These are phyloP conservation scores for Perdix hodgsoniae DNA, from an alignment of 2,797 vertebrate genomes.

Conservation along the genomic window DNA sequence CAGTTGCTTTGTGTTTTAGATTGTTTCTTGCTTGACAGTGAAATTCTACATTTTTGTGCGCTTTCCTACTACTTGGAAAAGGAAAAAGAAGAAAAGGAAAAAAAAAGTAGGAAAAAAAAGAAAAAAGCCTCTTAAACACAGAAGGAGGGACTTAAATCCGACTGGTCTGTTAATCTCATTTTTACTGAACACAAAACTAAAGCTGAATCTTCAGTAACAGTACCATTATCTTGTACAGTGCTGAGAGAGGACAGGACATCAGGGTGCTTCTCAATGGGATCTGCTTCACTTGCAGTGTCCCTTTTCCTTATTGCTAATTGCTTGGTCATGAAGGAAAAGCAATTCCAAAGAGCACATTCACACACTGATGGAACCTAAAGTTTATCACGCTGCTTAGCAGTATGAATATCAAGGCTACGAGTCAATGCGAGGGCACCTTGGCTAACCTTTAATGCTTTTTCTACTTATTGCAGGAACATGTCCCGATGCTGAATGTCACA, in stretches of 20 bases:
- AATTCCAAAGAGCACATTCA: slow-evolving; percentile 47
- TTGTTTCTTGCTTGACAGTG: not conserved
- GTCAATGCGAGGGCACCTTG: slow-evolving; percentile 30
- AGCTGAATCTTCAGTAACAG: not conserved
- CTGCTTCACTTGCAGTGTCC: not conserved
- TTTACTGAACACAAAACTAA: not conserved
- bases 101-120: rapidly evolving
- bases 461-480: not conserved
- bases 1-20: not conserved
- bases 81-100: too few species aligned
- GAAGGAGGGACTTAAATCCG: not conserved
- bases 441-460: not conserved
- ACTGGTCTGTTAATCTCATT: not conserved
- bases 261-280: slow-evolving; percentile 12
- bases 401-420: not conserved
- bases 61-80: not conserved
- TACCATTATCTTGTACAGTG: not conserved
- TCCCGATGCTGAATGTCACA: not conserved
- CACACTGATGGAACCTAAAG: slow-evolving; percentile 53
- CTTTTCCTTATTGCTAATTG: slow-evolving; percentile 14
- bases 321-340: slow-evolving; percentile 43
- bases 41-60: not conserved
- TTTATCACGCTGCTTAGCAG: slow-evolving; percentile 21
- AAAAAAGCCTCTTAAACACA: not conserved
- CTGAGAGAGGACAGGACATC: slow-evolving; percentile 27